A percentile compares a stretch with the other conserved stretches of the same genome.
Conservation (phyloP, 2,113 vertebrate species). For the Percina caprodes region DNA sequence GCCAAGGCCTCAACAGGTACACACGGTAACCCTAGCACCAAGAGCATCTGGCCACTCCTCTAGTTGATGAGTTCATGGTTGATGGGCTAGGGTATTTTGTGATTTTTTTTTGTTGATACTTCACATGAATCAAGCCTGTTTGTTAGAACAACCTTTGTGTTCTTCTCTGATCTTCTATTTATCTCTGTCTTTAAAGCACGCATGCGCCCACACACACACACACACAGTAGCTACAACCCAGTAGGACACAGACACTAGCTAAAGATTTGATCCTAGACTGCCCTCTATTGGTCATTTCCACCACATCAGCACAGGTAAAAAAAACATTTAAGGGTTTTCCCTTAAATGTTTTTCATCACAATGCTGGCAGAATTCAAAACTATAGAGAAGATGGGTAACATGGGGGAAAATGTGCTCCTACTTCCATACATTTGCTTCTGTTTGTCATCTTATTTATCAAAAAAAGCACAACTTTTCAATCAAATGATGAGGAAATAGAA, state of each 20-base stretch:
- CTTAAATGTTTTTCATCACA: neutral
- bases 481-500: neutral
- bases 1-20: constrained; percentile 3
- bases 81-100: neutral
- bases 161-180: neutral
- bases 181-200: neutral
- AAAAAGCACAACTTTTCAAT: neutral
- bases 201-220: neutral
- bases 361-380: neutral
- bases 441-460: neutral
- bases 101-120: neutral
- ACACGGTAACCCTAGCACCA: neutral
- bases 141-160: neutral
- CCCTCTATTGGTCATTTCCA: constrained; percentile 64
- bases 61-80: neutral
- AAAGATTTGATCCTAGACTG: constrained; percentile 55
- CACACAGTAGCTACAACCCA: neutral
- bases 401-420: neutral
- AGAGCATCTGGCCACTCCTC: neutral
- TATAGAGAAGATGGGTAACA: neutral
- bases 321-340: too few relatives aligned
- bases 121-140: neutral
- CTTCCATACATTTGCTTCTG: neutral
- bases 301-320: neutral
- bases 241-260: neutral